These are phyloP conservation scores for Ips typographus DNA, from an alignment of 1,140 invertebrate genomes.

Conservation along the genomic window DNA sequence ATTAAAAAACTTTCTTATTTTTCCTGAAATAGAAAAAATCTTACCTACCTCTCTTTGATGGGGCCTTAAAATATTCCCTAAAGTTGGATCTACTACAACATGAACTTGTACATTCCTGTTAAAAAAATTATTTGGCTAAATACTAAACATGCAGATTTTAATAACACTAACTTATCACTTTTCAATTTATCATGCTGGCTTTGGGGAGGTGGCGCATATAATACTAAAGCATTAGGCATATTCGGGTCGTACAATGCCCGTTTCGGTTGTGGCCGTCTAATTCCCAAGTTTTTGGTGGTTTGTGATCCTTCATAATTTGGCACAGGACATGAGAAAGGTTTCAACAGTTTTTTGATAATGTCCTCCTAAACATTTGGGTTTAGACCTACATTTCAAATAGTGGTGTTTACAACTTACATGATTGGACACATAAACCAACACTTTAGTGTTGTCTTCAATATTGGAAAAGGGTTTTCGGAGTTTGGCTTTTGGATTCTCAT, in stretches of 20 bases:
- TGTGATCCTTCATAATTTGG: slow-evolving; percentile 81
- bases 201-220: slow-evolving; percentile 83
- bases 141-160: slow-evolving; percentile 3
- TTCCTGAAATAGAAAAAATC: neutral
- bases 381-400: neutral
- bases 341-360: slow-evolving; percentile 78
- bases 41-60: slow-evolving; percentile 88
- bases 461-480: slow-evolving; percentile 37
- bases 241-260: slow-evolving; percentile 90
- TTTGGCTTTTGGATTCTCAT: slow-evolving; percentile 37
- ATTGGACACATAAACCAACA: slow-evolving; percentile 37
- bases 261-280: slow-evolving; percentile 67
- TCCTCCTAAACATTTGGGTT: slow-evolving; percentile 61
- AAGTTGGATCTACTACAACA: slow-evolving; percentile 91
- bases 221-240: slow-evolving; percentile 89
- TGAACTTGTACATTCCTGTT: slow-evolving; percentile 71
- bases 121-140: neutral
- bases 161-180: slow-evolving; percentile 57
- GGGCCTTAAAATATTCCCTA: slow-evolving; percentile 89
- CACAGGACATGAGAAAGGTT: slow-evolving; percentile 94
- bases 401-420: slow-evolving; percentile 41
- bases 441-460: slow-evolving; percentile 36
- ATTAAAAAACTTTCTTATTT: slow-evolving; percentile 1
- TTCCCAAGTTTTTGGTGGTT: slow-evolving; percentile 63
- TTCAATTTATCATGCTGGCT: slow-evolving; percentile 85